These are phyloP conservation scores for Urocolius indicus DNA, from an alignment of 2,113 vertebrate species.

Conservation along the genomic window DNA sequence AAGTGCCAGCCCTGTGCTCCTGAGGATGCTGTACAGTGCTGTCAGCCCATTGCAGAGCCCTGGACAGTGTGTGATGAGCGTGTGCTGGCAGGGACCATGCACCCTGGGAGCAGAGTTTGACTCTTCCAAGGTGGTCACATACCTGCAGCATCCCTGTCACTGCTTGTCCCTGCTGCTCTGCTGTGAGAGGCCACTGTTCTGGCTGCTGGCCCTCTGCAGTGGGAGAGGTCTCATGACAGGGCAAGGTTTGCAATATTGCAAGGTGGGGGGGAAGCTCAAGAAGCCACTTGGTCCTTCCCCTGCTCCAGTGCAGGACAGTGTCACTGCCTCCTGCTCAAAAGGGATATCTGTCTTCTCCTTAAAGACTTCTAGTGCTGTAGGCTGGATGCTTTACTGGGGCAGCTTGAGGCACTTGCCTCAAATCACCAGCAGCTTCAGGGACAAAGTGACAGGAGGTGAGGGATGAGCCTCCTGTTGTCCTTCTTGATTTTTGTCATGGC, in stretches of 20 bases:
- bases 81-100: rapidly evolving
- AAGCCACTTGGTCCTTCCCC: not conserved
- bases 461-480: not conserved
- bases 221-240: not conserved
- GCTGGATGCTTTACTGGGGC: not conserved
- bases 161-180: not conserved
- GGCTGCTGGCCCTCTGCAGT: not conserved
- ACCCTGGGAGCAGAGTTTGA: not conserved
- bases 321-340: not conserved
- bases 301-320: not conserved
- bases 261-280: not conserved
- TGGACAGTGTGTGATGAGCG: rapidly evolving
- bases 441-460: not conserved
- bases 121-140: not conserved
- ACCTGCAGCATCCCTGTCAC: not conserved
- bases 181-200: not conserved
- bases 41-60: not conserved
- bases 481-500: not conserved
- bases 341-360: not conserved
- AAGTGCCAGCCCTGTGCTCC: no score
- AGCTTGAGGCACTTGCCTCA: not conserved
- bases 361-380: not conserved
- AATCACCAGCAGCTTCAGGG: not conserved
- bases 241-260: not conserved
- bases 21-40: no score